Base-by-base conservation (phyloP, 2,888 invertebrate species). In the Rhyacophila evoluta region DNA sequence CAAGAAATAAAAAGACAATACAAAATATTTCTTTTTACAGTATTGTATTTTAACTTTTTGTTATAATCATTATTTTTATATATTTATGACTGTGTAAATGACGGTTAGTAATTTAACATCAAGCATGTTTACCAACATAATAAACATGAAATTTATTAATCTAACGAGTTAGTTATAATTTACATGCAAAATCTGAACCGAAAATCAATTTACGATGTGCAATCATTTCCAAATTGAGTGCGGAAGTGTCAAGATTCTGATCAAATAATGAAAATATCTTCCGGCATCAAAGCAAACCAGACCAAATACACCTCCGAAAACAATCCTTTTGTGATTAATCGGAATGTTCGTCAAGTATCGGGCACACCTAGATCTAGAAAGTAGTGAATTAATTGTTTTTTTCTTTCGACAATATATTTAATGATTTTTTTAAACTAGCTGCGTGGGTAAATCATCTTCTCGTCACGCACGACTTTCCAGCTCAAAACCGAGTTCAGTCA, bases 381-480 rank as follows among this genome's bases (percentile, higher is more conserved):
- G 19, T 55, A 25, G 25, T 55, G 10, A 10, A 4, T 19, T 19
- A 55, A 10, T 1, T 12, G 12, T n/a, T 12, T 3, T 39, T 12
- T 25, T 55, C 19, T 19, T 55, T 25, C 0, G 10, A 55, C 25
- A 55, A 55, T 33, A 33, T 33, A 55, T 19, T 55, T 19, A 55
- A 25, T 55, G 25, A 55, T 55, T 55, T 55, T 55, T 6, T 19
- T 4, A 41, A 41, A 41, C 41, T 25, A 55, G 55, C 55, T 55
- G 55, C 55, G 55, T 55, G 55, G 55, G 55, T 55, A 55, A 55
- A 55, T 15, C 55, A 25, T 55, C 55, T 55, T 55, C 10, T 55
- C 10, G 55, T 55, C 55, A 55, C 55, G 55, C 55, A 55, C 55
- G 55, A 25, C 10, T 10, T 25, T 10, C 15, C 15, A 19, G 15